phyloP scores from a whole-genome alignment of 37 sponge, comb jelly and placozoan genomes.

The Hexactinellida sp. region DNA sequence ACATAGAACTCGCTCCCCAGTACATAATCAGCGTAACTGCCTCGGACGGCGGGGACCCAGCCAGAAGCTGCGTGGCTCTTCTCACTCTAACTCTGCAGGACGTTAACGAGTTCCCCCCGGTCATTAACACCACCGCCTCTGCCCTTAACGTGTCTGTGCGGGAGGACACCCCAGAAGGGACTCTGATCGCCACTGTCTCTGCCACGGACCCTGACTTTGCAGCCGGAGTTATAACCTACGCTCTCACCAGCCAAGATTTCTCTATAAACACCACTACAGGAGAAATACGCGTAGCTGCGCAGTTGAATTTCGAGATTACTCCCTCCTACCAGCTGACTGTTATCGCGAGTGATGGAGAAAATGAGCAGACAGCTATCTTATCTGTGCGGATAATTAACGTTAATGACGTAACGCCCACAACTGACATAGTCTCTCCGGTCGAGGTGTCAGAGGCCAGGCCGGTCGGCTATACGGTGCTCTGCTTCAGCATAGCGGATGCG shows the following conservation, averaged over 20 bases:
- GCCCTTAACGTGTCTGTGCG: conserved; percentile 13
- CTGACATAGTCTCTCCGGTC: neutral
- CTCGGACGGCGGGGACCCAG: conserved; percentile 23
- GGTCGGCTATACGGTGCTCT: neutral
- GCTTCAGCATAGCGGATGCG: neutral
- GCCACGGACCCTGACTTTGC: conserved; percentile 2
- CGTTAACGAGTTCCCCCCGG: conserved; percentile 52
- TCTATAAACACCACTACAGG: conserved; percentile 37
- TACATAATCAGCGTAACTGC: conserved; percentile 32
- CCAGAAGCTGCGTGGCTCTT: conserved; percentile 6
- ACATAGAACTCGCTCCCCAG: neutral
- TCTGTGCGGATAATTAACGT: conserved; percentile 30
- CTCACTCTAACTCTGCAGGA: conserved; percentile 26
- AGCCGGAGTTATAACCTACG: neutral
- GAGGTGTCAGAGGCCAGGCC: neutral
- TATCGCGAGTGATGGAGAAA: conserved; percentile 30
- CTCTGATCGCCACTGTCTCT: conserved; percentile 4
- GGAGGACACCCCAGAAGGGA: neutral
- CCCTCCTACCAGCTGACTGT: conserved; percentile 29
- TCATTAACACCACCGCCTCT: conserved; percentile 20
- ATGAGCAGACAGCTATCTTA: conserved; percentile 2
- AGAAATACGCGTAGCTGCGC: conserved; percentile 22
- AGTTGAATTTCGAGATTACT: conserved; percentile 50
- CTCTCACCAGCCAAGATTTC: neutral
- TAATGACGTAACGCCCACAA: neutral